Evolutionary conservation across 2,888 invertebrate genomes (phyloP).

Genomic region (Eueremaeus valkanovi): DNA sequence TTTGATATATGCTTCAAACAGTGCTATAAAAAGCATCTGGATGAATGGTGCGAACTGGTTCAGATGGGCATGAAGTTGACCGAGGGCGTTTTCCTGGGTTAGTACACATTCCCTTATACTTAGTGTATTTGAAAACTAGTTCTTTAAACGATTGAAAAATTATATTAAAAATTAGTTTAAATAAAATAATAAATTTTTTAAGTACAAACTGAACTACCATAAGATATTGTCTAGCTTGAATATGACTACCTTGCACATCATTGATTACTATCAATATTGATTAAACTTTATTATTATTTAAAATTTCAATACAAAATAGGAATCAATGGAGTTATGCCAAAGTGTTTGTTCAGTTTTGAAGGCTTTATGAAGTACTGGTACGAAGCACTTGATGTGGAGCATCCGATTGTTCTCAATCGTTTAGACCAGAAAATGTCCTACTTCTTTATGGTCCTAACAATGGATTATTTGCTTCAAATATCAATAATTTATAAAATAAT

Average conservation of each 20-base stretch:
- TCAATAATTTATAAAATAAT: conserved; percentile 33
- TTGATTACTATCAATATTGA: too few relatives aligned
- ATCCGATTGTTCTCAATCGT: conserved; percentile 32
- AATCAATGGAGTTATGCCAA: conserved; percentile 33
- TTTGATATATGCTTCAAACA: conserved; percentile 40
- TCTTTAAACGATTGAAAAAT: too few relatives aligned
- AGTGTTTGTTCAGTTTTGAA: conserved; percentile 37
- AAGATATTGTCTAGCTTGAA: too few relatives aligned
- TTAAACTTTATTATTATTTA: too few relatives aligned
- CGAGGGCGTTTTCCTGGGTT: conserved; percentile 40
- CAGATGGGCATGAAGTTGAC: conserved; percentile 38
- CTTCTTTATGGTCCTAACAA: conserved; percentile 24
- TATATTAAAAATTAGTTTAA: too few relatives aligned
- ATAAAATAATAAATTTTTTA: too few relatives aligned
- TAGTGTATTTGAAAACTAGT: neutral
- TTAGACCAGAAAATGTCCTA: conserved; percentile 26
- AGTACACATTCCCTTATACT: neutral
- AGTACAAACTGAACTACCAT: too few relatives aligned
- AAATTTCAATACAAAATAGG: too few relatives aligned
- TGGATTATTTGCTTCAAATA: conserved; percentile 36
- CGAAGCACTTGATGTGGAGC: conserved; percentile 36
- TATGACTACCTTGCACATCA: too few relatives aligned
- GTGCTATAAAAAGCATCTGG: conserved; percentile 40
- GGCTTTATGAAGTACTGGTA: conserved; percentile 43
- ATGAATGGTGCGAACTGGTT: conserved; percentile 31